Evolutionary conservation across 53 echinoderm and acorn worm genomes (phyloP), one percentile per base, ranked within the genome.

Genomic region (Hippasteria phrygiana): DNA sequence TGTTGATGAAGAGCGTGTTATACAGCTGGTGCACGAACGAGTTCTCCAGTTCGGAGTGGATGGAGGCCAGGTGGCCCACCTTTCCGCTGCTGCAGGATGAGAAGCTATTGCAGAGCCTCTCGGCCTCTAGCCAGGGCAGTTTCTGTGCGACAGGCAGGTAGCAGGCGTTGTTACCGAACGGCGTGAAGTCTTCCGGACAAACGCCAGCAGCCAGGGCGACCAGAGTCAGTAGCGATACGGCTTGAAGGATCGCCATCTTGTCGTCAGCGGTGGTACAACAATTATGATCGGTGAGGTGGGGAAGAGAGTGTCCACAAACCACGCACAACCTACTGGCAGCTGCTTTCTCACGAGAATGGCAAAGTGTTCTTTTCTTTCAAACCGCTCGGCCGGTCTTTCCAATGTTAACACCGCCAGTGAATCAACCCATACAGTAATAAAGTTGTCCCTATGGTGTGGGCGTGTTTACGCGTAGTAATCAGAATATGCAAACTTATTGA

Each of bases 11-110:
- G 46, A 70, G 36, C 65, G 35, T 85, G 53, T 85, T 36, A 51
- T 85, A 85, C 27, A 85, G 71, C 71, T 5, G 34, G 22, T 47
- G 36, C 1, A 92, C 12, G 73, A 73, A 92, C 39, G n/a, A 24
- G 80, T 92, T 92, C 31, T 79, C 81, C 40, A 22, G 79, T 5
- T 37, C 74, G 13, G 78, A 43, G 32, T 59, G 47, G 81, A 92
- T 53, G 24, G 78, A 74, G 32, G 87, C 92, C 28, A 92, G 87
- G 50, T 92, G 88, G 48, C 92, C 92, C 12, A 92, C 35, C 37
- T 75, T 53, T 80, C 88, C 80, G n/a, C 92, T 87, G 31, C 62
- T 32, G 81, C 92, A 92, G 34, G 92, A 87, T 17, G 92, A 87
- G 74, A 45, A 92, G 20, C 36, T 9, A 80, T 79, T 92, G 56